Evolutionary conservation across 2,113 vertebrate genomes (phyloP).

Genomic region (Himantopus leucocephalus): DNA sequence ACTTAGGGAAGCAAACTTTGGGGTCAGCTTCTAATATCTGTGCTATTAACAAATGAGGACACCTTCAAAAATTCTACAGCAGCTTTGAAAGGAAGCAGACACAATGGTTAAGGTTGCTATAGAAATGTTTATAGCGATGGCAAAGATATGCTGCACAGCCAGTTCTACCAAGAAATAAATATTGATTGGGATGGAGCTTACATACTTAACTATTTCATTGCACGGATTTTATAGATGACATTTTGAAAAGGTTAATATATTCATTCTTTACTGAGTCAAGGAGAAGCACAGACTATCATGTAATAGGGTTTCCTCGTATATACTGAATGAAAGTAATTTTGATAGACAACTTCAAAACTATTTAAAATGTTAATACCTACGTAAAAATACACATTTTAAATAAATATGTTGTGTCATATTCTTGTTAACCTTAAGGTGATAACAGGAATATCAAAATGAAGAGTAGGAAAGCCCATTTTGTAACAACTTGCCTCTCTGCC

Average conservation of each 20-base stretch:
- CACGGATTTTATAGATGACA: neutral
- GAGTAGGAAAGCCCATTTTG: neutral
- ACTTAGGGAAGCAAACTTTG: neutral
- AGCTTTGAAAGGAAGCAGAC: neutral
- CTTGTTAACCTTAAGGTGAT: neutral
- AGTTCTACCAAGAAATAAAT: neutral
- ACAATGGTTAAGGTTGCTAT: neutral
- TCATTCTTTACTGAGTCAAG: neutral
- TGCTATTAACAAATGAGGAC: neutral
- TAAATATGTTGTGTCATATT: neutral
- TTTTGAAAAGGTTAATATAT: slow-evolving; percentile 40
- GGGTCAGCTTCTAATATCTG: neutral
- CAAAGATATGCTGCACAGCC: neutral
- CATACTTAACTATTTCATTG: slow-evolving; percentile 32
- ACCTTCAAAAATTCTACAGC: neutral
- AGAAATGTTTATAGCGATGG: slow-evolving; percentile 11
- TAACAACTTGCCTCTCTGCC: neutral
- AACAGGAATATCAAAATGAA: neutral
- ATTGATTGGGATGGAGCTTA: neutral
- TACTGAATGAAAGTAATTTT: neutral
- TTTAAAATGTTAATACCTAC: neutral
- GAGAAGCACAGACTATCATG: neutral
- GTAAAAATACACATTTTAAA: neutral
- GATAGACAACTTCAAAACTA: neutral
- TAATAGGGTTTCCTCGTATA: neutral